phyloP scores from a whole-genome alignment of 2,797 vertebrate genomes.

The Petrocephalus schoutedeni region DNA sequence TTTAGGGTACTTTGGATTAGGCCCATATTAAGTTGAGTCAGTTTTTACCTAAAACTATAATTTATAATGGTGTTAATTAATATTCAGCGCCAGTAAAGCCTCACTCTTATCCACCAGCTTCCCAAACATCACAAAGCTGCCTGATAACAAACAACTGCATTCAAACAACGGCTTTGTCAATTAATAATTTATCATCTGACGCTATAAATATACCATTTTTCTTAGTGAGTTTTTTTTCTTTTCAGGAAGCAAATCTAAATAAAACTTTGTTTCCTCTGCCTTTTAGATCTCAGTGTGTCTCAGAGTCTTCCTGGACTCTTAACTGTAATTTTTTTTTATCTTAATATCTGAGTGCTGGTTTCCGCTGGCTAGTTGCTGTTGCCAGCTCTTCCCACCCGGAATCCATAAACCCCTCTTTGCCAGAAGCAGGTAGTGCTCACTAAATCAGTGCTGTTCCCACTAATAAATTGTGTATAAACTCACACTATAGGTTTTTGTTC shows the following conservation, averaged over 20 bases:
- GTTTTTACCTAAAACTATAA: neutral
- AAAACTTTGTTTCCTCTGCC: neutral
- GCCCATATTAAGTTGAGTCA: neutral
- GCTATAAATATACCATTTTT: constrained; percentile 37
- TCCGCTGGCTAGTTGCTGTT: neutral
- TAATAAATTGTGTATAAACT: neutral
- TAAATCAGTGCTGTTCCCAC: neutral
- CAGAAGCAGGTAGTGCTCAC: neutral
- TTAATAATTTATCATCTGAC: constrained; percentile 49
- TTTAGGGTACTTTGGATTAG: neutral
- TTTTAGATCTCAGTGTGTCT: neutral
- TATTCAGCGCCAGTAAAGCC: constrained; percentile 5
- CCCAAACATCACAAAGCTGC: neutral
- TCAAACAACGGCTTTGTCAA: constrained; percentile 34
- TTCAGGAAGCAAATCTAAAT: constrained; percentile 15
- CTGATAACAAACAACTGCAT: constrained; percentile 33
- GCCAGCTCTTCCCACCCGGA: neutral
- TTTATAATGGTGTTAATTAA: neutral
- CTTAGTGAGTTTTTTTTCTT: constrained; percentile 33
- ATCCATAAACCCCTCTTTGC: neutral
- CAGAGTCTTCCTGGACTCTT: neutral
- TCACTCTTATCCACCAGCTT: neutral
- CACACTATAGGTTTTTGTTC: neutral
- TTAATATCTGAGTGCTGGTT: neutral
- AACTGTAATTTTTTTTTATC: neutral